Evolutionary conservation across 2,113 vertebrate genomes (phyloP), one percentile per base, ranked within the genome.

Genomic region (Labrus mixtus): DNA sequence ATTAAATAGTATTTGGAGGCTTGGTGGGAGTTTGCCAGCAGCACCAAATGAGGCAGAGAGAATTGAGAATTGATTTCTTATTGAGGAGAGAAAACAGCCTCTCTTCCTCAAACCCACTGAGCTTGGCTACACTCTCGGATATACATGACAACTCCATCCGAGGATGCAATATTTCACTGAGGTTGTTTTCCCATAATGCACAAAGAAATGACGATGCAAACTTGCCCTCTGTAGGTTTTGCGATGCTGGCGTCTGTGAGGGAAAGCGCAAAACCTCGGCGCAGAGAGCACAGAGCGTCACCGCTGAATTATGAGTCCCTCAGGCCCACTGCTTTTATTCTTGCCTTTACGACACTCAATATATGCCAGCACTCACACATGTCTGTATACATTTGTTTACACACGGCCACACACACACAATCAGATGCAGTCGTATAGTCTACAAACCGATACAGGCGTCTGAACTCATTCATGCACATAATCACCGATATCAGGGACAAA

Each of bases 1-100:
- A 91, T 91, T 92, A 90, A 93, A 93, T 79, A 86, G 90, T 84
- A 93, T 93, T 93, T 90, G 80, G 83, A 82, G 83, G 77, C 79
- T 81, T 76, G 3, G 46, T 48, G 20, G 71, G 73, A 89, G 65
- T 83, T 81, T 82, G 80, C 82, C 69, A 60, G 74, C 71, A 89
- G 86, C 71, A 76, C 89, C 75, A 88, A 90, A 84, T 85, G 88
- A 87, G 77, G 82, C 80, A 56, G 84, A 92, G 86, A 92, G 84
- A 91, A 93, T 85, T 89, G 78, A 82, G 79, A 88, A 92, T 91
- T 82, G 86, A 88, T 91, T 92, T 87, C 60, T 83, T 83, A 81
- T 87, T 68, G 72, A 77, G 81, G 57, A 79, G 72, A 87, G 82
- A 85, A 90, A 78, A 85, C 72, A 78, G 25, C 23, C 72, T 68